phyloP scores from a whole-genome alignment of 1,140 invertebrate genomes.

The Anastatus disparis region DNA sequence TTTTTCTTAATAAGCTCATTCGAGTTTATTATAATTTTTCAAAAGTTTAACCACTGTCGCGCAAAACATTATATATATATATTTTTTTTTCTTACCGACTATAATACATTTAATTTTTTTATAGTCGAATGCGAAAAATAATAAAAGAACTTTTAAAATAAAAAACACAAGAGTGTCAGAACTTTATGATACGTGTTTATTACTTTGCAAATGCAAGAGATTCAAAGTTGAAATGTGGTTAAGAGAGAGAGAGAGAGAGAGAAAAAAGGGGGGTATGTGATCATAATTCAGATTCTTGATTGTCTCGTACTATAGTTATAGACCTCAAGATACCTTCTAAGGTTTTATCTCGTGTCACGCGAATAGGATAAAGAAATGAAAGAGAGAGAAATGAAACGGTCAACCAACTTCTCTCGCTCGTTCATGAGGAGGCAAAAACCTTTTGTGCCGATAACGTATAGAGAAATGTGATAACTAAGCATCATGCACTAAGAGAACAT shows the following conservation, averaged over 20 bases:
- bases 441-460: slow-evolving; percentile 20
- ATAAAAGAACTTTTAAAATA: no score
- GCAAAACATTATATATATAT: background rate
- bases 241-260: no score
- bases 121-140: no score
- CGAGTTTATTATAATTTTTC: background rate
- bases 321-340: slow-evolving; percentile 22
- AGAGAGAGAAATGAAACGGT: slow-evolving; percentile 42
- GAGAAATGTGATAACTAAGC: slow-evolving; percentile 13
- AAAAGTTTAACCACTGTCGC: no score
- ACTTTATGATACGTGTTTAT: slow-evolving; percentile 8
- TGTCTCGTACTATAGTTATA: slow-evolving; percentile 48
- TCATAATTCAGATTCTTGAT: slow-evolving; percentile 55
- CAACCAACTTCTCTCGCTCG: slow-evolving; percentile 51
- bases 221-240: slow-evolving; percentile 51
- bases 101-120: no score
- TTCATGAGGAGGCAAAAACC: slow-evolving; percentile 24
- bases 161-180: no score
- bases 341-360: slow-evolving; percentile 45
- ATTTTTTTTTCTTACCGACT: background rate
- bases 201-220: slow-evolving; percentile 12
- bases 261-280: slow-evolving; percentile 51
- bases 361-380: background rate
- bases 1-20: slow-evolving; percentile 18
- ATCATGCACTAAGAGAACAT: background rate